Conservation (phyloP, 2,113 vertebrate genomes). For the Cryptotis parvus region DNA sequence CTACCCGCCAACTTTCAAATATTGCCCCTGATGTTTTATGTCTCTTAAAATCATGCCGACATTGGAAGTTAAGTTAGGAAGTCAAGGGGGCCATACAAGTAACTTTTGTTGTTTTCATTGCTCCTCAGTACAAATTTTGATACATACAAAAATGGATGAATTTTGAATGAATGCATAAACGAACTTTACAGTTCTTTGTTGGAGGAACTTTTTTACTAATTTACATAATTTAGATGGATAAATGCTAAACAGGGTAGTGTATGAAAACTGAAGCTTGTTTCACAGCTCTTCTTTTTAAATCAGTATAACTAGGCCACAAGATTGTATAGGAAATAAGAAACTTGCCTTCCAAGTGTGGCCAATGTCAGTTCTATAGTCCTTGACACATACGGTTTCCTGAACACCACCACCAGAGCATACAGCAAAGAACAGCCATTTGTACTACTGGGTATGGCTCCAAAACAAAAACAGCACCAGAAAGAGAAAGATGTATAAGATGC, state of each 20-base stretch:
- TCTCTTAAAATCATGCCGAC: conserved; percentile 59
- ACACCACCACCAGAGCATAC: too few species aligned
- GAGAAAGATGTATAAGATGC: too few species aligned
- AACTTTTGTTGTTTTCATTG: neutral
- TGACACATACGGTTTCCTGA: too few species aligned
- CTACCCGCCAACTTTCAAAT: conserved; percentile 56
- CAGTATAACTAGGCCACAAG: neutral
- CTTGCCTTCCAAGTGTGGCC: too few species aligned
- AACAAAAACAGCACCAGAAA: too few species aligned
- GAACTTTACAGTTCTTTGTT: neutral
- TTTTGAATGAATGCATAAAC: neutral
- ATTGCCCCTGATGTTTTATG: conserved; percentile 42
- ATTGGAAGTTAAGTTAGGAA: neutral
- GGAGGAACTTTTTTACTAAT: neutral
- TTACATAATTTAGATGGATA: neutral
- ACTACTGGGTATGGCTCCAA: too few species aligned
- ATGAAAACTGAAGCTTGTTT: neutral
- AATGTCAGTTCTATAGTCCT: too few species aligned
- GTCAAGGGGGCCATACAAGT: neutral
- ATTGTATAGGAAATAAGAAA: too few species aligned
- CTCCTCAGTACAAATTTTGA: neutral
- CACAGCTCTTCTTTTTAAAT: neutral
- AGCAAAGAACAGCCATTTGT: too few species aligned
- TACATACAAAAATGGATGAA: neutral
- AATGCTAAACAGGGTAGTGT: neutral